These are phyloP conservation scores for Malthinus seriepunctatus DNA, from an alignment of 2,888 invertebrate species.

Conservation along the genomic window DNA sequence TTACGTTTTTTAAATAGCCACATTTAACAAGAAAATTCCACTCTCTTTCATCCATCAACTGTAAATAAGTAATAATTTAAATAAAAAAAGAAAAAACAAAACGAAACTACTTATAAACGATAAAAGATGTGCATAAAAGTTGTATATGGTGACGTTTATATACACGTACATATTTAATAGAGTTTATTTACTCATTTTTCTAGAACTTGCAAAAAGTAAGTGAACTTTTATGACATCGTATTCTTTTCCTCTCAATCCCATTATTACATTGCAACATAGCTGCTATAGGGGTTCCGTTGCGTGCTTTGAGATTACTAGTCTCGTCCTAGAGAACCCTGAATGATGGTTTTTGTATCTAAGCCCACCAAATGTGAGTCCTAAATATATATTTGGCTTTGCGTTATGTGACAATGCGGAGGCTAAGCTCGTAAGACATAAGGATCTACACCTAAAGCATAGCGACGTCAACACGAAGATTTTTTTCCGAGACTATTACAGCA, in stretches of 20 bases:
- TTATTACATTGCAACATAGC: conserved; percentile 31
- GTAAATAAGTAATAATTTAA: too few relatives aligned
- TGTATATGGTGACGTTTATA: not conserved
- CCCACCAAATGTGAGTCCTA: conserved; percentile 33
- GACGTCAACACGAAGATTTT: conserved; percentile 19
- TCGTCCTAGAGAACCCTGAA: conserved; percentile 31
- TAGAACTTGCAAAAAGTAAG: conserved; percentile 23
- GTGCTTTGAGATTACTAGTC: conserved; percentile 30
- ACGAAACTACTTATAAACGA: too few relatives aligned
- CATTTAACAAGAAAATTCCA: not conserved
- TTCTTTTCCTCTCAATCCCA: conserved; percentile 30
- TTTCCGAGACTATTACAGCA: too few relatives aligned
- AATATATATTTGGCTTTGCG: conserved; percentile 33
- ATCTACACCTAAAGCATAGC: conserved; percentile 28
- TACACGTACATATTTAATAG: conserved; percentile 7
- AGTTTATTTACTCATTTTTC: conserved; percentile 26
- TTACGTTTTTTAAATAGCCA: not conserved
- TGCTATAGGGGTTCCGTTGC: conserved; percentile 24
- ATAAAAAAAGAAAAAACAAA: too few relatives aligned
- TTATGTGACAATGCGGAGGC: conserved; percentile 33
- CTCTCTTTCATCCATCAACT: too few relatives aligned
- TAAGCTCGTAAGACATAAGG: conserved; percentile 27
- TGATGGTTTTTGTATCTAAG: conserved; percentile 34
- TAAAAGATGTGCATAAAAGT: too few relatives aligned
- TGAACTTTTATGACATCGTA: conserved; percentile 28